A percentile compares a stretch with the other conserved stretches of the same genome.
Conservation (phyloP, 2,888 invertebrate genomes). For the Keiferia lycopersicella region DNA sequence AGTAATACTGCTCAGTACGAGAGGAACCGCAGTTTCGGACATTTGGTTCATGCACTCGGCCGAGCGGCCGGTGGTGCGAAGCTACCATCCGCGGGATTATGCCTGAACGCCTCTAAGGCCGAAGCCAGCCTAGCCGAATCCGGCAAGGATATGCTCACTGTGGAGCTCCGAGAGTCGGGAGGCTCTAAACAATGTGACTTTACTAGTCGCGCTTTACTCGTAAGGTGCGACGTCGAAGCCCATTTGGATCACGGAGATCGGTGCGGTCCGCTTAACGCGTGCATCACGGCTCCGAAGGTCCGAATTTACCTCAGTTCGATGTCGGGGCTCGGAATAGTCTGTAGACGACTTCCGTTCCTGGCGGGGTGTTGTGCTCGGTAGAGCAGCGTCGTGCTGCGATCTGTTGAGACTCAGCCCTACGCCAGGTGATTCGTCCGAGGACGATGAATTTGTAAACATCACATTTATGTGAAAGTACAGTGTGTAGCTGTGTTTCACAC, state of each 20-base stretch:
- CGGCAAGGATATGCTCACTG: constrained; percentile 55
- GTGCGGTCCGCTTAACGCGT: constrained; percentile 48
- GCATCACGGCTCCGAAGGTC: constrained; percentile 34
- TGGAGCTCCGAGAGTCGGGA: constrained; percentile 67
- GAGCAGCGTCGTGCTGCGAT: constrained; percentile 44
- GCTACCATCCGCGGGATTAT: constrained; percentile 64
- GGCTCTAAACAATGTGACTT: constrained; percentile 52
- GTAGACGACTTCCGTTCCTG: constrained; percentile 26
- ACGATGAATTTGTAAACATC: constrained; percentile 13
- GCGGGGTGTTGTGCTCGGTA: constrained; percentile 26
- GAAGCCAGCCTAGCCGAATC: constrained; percentile 27
- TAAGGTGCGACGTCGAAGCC: constrained; percentile 59
- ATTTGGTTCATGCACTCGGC: constrained; percentile 83
- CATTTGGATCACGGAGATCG: constrained; percentile 55
- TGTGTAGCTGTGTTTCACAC: not conserved
- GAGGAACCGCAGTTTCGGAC: constrained; percentile 83
- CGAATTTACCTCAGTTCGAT: constrained; percentile 60
- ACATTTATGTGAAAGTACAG: not conserved
- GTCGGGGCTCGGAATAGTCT: constrained; percentile 65
- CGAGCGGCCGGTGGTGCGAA: constrained; percentile 84
- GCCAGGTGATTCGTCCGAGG: constrained; percentile 40
- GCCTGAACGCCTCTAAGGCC: constrained; percentile 18
- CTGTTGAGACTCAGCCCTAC: constrained; percentile 82
- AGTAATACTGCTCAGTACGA: constrained; percentile 79
- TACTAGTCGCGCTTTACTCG: constrained; percentile 46